Conservation (phyloP, 2,113 vertebrate species). For the Empidonax alnorum region DNA sequence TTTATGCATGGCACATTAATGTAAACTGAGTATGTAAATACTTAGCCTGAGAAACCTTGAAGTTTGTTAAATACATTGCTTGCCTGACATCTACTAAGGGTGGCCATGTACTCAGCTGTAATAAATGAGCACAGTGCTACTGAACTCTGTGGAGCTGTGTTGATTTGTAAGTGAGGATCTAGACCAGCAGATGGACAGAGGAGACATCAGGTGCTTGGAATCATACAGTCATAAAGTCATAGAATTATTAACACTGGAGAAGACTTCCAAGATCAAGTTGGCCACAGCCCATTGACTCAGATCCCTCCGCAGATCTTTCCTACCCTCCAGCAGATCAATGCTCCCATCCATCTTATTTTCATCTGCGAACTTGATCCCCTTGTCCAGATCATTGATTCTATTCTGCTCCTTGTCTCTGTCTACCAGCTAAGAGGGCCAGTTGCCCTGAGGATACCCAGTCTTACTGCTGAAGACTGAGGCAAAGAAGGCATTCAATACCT, state of each 20-base stretch:
- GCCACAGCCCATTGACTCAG: not conserved
- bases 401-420: not conserved
- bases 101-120: not conserved
- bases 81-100: not conserved
- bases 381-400: not conserved
- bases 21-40: conserved; percentile 43
- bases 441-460: not conserved
- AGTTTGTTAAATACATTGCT: not conserved
- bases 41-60: conserved; percentile 15
- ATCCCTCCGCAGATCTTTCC: not conserved
- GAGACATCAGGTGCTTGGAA: not conserved
- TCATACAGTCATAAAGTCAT: not conserved
- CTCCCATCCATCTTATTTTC: not conserved
- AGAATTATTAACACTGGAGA: not conserved
- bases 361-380: not conserved
- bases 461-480: not conserved
- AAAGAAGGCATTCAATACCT: not conserved
- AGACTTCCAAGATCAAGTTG: not conserved
- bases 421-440: not conserved
- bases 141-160: not conserved
- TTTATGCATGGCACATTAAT: not conserved
- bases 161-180: not conserved
- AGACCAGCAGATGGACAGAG: not conserved
- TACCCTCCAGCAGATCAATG: not conserved
- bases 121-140: not conserved